phyloP scores from a whole-genome alignment of 2,113 vertebrate genomes.

The Rhynchomys soricoides region DNA sequence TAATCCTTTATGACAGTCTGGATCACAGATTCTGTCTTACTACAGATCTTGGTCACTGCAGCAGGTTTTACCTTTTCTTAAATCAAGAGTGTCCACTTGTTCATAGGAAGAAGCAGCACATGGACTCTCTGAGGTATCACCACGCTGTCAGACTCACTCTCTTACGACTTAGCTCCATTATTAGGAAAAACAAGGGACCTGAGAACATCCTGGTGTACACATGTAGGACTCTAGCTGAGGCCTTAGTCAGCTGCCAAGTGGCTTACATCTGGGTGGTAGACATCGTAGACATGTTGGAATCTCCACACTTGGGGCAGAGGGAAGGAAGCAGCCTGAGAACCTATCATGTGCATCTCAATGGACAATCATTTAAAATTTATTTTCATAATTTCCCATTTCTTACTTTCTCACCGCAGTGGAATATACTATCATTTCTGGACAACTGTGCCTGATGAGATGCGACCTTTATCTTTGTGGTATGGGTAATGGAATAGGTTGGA shows the following conservation, averaged over 20 bases:
- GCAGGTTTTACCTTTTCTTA: not conserved
- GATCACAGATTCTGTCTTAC: not conserved
- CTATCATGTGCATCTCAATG: not conserved
- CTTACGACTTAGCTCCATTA: not conserved
- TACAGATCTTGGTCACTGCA: not conserved
- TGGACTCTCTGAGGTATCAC: not conserved
- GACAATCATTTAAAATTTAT: not conserved
- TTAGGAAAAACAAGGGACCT: not conserved
- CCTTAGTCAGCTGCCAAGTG: not conserved
- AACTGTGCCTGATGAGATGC: not conserved
- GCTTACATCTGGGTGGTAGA: not conserved
- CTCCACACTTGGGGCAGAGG: not conserved
- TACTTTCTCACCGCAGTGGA: not conserved
- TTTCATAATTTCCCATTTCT: not conserved
- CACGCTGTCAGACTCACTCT: fast-evolving
- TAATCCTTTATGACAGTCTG: not conserved
- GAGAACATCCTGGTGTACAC: fast-evolving
- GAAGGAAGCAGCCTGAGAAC: not conserved
- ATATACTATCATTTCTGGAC: not conserved
- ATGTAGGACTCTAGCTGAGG: fast-evolving
- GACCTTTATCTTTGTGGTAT: not conserved
- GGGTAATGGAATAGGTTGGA: not conserved
- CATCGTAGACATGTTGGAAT: too few relatives aligned
- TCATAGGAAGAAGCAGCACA: not conserved
- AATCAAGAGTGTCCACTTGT: not conserved